Evolutionary conservation across 2,888 invertebrate species (phyloP).

Genomic region (Nomada lathburiana): DNA sequence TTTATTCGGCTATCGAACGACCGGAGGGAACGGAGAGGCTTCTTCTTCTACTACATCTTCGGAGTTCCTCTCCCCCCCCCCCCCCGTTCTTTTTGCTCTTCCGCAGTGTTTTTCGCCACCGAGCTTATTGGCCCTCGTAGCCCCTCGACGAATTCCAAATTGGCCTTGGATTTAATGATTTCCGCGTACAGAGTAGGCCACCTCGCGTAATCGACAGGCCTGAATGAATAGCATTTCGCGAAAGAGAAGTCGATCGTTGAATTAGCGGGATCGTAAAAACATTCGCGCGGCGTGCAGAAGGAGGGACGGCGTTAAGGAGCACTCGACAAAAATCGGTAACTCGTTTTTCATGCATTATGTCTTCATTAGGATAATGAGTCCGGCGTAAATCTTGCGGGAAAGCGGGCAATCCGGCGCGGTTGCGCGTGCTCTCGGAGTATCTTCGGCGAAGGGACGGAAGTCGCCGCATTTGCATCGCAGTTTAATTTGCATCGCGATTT

Average conservation of each 20-base stretch:
- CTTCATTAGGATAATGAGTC: conserved; percentile 83
- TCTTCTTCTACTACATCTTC: conserved; percentile 66
- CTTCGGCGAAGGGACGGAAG: conserved; percentile 69
- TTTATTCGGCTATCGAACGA: conserved; percentile 81
- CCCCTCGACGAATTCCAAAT: conserved; percentile 73
- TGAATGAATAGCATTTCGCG: not conserved
- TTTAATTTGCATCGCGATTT: conserved; percentile 73
- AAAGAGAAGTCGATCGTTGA: conserved; percentile 1
- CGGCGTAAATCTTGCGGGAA: conserved; percentile 78
- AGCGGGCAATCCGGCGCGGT: conserved; percentile 53
- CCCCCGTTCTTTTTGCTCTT: conserved; percentile 60
- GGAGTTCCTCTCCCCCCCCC: not conserved
- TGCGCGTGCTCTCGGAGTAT: conserved; percentile 64
- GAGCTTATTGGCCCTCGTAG: conserved; percentile 52
- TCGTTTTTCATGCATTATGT: conserved; percentile 76
- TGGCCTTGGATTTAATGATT: conserved; percentile 76
- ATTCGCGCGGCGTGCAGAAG: no score
- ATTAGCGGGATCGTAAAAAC: not conserved
- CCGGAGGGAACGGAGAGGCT: conserved; percentile 54
- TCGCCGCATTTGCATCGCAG: conserved; percentile 79
- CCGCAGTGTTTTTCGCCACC: conserved; percentile 42
- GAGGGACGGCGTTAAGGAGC: no score
- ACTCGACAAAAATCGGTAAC: conserved; percentile 69
- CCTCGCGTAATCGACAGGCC: conserved; percentile 28
- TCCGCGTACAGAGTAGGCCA: conserved; percentile 73